Evolutionary conservation across 2,113 vertebrate species (phyloP).

Genomic region (Hippocampus mohnikei): DNA sequence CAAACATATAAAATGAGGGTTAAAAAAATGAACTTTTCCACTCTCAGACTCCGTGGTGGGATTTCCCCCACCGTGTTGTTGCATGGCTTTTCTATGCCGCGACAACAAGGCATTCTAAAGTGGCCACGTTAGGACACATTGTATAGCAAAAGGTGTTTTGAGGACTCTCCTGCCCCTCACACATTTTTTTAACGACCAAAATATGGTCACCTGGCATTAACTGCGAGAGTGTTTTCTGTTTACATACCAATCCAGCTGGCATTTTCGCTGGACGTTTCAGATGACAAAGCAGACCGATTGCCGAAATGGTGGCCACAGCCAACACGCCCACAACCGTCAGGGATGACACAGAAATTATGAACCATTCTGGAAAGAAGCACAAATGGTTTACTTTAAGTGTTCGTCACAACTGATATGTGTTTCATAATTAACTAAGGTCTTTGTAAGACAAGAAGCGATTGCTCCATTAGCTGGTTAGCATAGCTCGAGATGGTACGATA

Average conservation of each 20-base stretch:
- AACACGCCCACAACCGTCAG: slow-evolving; percentile 35
- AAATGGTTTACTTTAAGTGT: background rate
- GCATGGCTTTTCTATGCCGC: too few species aligned
- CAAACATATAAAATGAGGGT: too few species aligned
- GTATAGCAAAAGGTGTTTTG: too few species aligned
- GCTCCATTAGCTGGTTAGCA: background rate
- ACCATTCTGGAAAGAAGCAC: slow-evolving; percentile 42
- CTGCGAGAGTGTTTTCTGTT: background rate
- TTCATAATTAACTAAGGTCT: background rate
- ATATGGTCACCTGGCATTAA: background rate
- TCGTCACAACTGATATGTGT: background rate
- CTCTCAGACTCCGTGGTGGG: too few species aligned
- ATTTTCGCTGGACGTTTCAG: slow-evolving; percentile 60
- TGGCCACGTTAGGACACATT: too few species aligned
- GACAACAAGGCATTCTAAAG: too few species aligned
- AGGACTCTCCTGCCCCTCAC: background rate
- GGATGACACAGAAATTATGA: slow-evolving; percentile 27
- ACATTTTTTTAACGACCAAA: background rate
- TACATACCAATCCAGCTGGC: slow-evolving; percentile 65
- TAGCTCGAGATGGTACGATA: background rate
- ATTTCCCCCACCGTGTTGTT: too few species aligned
- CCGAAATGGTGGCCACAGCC: slow-evolving; percentile 1
- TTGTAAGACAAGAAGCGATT: background rate
- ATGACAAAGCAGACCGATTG: slow-evolving; percentile 42
- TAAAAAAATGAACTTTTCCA: too few species aligned